Percentiles rank a stretch among this genome's conserved stretches.
Conservation (phyloP, 1,140 invertebrate species). For the Apolygus lucorum region DNA sequence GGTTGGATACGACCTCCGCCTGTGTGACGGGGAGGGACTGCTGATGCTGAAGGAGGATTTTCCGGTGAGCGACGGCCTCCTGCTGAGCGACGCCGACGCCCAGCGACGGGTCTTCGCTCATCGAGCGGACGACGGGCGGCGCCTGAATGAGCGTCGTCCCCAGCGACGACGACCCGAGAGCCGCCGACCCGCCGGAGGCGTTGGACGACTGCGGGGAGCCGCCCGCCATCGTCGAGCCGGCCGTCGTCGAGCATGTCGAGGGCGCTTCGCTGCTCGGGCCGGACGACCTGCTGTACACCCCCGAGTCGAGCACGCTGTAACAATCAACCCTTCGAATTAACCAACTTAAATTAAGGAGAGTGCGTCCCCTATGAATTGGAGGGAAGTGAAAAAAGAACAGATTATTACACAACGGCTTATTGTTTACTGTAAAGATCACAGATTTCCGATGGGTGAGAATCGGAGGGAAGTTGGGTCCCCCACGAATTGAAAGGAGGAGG, state of each 20-base stretch:
- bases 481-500: too few relatives aligned
- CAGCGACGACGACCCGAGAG: background rate
- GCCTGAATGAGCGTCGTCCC: background rate
- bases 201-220: background rate
- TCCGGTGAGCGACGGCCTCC: background rate
- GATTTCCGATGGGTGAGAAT: too few relatives aligned
- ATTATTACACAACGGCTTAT: too few relatives aligned
- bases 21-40: constrained; percentile 31
- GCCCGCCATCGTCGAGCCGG: background rate
- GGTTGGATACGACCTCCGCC: constrained; percentile 26
- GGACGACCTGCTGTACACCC: constrained; percentile 20
- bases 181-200: background rate
- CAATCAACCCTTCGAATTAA: too few relatives aligned
- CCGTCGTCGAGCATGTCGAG: constrained; percentile 21
- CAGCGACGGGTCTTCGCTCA: constrained; percentile 17
- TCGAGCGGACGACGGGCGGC: background rate
- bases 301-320: constrained; percentile 32
- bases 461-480: too few relatives aligned
- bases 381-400: too few relatives aligned
- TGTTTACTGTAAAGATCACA: too few relatives aligned
- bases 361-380: too few relatives aligned
- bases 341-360: too few relatives aligned
- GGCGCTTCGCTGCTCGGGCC: constrained; percentile 18
- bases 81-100: background rate
- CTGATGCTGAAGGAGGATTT: constrained; percentile 31